Evolutionary conservation across 2,113 vertebrate genomes (phyloP).

Genomic region (Sisor rabdophorus): DNA sequence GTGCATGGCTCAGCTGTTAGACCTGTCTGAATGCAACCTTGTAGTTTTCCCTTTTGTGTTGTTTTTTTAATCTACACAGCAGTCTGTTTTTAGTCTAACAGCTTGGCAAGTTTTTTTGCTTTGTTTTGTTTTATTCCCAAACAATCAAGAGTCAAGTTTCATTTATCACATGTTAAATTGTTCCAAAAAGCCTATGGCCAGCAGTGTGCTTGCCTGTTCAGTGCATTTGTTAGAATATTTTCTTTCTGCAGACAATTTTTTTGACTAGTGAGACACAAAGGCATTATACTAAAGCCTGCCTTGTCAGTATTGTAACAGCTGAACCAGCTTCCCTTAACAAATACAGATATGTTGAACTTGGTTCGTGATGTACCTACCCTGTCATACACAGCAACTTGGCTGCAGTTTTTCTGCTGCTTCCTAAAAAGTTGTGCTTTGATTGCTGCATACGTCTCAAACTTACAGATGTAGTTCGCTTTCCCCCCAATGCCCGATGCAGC

Average conservation of each 20-base stretch:
- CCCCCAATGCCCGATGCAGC: not conserved
- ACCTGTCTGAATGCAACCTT: not conserved
- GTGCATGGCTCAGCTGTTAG: not conserved
- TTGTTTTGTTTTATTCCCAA: not conserved
- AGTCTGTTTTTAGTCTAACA: not conserved
- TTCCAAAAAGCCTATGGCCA: not conserved
- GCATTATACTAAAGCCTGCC: slow-evolving; percentile 10
- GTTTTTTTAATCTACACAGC: not conserved
- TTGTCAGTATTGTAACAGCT: slow-evolving; percentile 19
- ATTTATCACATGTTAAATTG: slow-evolving; percentile 25
- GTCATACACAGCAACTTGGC: slow-evolving; percentile 18
- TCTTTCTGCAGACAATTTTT: not conserved
- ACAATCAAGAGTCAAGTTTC: not conserved
- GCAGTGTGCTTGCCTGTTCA: slow-evolving; percentile 9
- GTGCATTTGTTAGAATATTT: slow-evolving; percentile 15
- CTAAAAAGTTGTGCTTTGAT: slow-evolving; percentile 25
- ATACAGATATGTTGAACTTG: slow-evolving; percentile 28
- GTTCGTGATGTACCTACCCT: slow-evolving; percentile 21
- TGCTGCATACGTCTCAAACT: slow-evolving; percentile 25
- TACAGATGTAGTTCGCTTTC: slow-evolving; percentile 20
- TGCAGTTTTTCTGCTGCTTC: slow-evolving; percentile 33
- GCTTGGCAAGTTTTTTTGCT: slow-evolving; percentile 6
- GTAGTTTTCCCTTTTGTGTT: not conserved
- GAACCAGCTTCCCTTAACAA: slow-evolving; percentile 32
- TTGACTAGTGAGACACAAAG: slow-evolving; percentile 3